Evolutionary conservation across 2,888 invertebrate species (phyloP), one percentile per base, ranked within the genome.

Genomic region (Elegia similella): DNA sequence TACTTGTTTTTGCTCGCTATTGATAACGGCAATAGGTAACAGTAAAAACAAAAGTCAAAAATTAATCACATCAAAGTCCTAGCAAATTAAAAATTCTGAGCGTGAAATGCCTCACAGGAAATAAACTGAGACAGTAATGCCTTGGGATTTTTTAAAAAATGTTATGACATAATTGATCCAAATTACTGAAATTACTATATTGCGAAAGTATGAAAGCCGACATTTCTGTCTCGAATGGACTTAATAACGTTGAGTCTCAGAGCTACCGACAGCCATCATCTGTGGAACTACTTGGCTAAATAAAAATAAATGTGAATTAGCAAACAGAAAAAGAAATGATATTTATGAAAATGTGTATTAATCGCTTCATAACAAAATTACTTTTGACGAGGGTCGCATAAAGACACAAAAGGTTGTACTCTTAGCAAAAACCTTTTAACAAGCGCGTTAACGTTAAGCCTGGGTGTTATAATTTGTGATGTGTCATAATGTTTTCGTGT

Each of bases 281-380:
- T 54, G 29, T 42, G 23, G 48, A 29, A 16, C 6, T 56, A 29
- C 47, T 42, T 42, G 16, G 7, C 34, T 23, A 29, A 55, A 55
- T 55, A 56, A 38, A 48, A 48, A 48, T 38, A 10, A 38, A 23
- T 55, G 23, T 55, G 13, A 47, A 42, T 48, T 30, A 42, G 42
- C 48, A 8, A 7, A n/a, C 30, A 42, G 15, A 56, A 48, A 56
- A 56, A 56, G 48, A 42, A 56, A 56, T 56, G 8, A 10, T 59
- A 60, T 63, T 68, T 70, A 69, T 65, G 64, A 65, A 69, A 69
- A 73, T 68, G 69, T 63, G 72, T 72, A 78, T 76, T 84, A 85
- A 86, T 84, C 80, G 81, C 69, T 78, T 75, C 70, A 75, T 81
- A 84, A 83, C 76, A 77, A 75, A 81, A 82, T 86, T 83, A 84